Conservation (phyloP, 2,888 invertebrate genomes). For the Thereva nobilitata region DNA sequence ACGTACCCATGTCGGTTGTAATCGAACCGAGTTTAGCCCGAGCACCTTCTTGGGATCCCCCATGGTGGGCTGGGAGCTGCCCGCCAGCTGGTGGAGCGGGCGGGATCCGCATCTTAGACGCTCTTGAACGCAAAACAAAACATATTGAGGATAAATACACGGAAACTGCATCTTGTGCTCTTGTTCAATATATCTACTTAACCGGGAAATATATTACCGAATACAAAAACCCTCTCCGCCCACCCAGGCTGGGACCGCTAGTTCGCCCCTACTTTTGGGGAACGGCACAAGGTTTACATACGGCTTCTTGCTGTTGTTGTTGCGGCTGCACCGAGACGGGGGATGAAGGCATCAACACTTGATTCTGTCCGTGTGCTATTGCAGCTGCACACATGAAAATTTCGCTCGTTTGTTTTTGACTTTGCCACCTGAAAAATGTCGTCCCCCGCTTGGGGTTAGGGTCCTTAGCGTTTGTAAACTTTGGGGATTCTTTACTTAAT, state of each 20-base stretch:
- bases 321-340: neutral
- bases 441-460: slow-evolving; percentile 1
- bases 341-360: slow-evolving; percentile 23
- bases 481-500: too few species aligned
- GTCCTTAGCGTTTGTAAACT: too few species aligned
- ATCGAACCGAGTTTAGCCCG: slow-evolving; percentile 27
- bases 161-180: slow-evolving; percentile 41
- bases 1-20: slow-evolving; percentile 26
- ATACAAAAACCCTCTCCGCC: slow-evolving; percentile 36
- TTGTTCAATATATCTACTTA: slow-evolving; percentile 42
- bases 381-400: slow-evolving; percentile 21
- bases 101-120: slow-evolving; percentile 26
- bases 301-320: too few species aligned
- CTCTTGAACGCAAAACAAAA: slow-evolving; percentile 27
- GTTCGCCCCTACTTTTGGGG: neutral
- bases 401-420: slow-evolving; percentile 18
- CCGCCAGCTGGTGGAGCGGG: slow-evolving; percentile 22
- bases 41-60: slow-evolving; percentile 27
- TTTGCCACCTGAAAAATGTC: slow-evolving; percentile 4
- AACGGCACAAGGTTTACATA: too few species aligned
- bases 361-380: slow-evolving; percentile 21
- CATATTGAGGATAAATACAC: slow-evolving; percentile 39
- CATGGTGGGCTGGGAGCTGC: too few species aligned
- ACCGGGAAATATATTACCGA: slow-evolving; percentile 42
- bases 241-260: slow-evolving; percentile 9